Evolutionary conservation across 37 sponge, comb jelly and placozoan genomes (phyloP).

Genomic region (Halichondria panicea): DNA sequence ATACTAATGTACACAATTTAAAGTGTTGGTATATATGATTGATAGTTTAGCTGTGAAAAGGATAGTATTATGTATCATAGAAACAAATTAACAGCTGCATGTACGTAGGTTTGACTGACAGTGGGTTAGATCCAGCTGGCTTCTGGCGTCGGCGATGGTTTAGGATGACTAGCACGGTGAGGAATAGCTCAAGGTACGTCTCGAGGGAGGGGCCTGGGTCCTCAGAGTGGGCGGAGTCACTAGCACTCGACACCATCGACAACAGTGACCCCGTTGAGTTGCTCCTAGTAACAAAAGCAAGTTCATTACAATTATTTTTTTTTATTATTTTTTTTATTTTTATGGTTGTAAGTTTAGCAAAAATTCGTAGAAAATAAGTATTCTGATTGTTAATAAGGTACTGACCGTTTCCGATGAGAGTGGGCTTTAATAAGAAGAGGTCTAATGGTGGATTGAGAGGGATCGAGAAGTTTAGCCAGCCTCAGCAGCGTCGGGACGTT

Average conservation of each 20-base stretch:
- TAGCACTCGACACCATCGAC: slow-evolving; percentile 16
- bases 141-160: slow-evolving; percentile 33
- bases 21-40: too few relatives aligned
- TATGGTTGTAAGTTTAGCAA: too few relatives aligned
- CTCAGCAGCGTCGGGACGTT: slow-evolving; percentile 39
- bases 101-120: neutral
- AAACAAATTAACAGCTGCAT: too few relatives aligned
- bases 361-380: neutral
- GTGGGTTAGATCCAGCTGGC: neutral
- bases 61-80: too few relatives aligned
- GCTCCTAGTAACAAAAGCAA: slow-evolving; percentile 37
- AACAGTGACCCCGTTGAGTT: slow-evolving; percentile 66
- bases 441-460: slow-evolving; percentile 54
- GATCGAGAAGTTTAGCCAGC: slow-evolving; percentile 64
- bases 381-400: neutral
- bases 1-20: too few relatives aligned
- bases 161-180: slow-evolving; percentile 48
- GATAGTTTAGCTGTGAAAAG: too few relatives aligned
- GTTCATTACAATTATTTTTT: too few relatives aligned
- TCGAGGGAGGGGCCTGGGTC: slow-evolving; percentile 22
- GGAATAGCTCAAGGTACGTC: slow-evolving; percentile 59
- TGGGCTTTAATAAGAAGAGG: slow-evolving; percentile 66
- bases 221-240: neutral
- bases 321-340: too few relatives aligned
- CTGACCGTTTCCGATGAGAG: slow-evolving; percentile 38